phyloP scores from a whole-genome alignment of 2,113 vertebrate genomes.

The Neoarius graeffei region DNA sequence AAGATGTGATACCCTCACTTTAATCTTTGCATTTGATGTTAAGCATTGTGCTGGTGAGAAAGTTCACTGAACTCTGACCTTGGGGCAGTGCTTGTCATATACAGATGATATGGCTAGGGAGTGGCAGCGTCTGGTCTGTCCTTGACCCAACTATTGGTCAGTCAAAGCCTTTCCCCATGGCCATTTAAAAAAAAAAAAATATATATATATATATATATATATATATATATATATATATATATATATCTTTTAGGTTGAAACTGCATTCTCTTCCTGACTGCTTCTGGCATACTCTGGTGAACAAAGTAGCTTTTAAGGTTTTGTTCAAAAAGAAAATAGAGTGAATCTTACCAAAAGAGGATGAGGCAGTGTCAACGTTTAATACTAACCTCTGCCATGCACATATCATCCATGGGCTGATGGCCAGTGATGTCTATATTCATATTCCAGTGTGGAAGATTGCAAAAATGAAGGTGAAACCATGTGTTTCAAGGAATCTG shows the following conservation, averaged over 20 bases:
- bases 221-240: too few species aligned
- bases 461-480: slow-evolving; percentile 17
- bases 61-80: slow-evolving; percentile 83
- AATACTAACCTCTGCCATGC: slow-evolving; percentile 43
- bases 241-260: slow-evolving; percentile 66
- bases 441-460: slow-evolving; percentile 30
- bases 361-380: slow-evolving; percentile 50
- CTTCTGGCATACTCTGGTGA: slow-evolving; percentile 37
- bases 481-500: background rate
- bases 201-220: too few species aligned
- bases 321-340: slow-evolving; percentile 41
- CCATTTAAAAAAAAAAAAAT: slow-evolving; percentile 8
- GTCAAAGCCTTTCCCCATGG: slow-evolving; percentile 70
- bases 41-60: slow-evolving; percentile 87
- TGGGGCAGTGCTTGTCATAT: slow-evolving; percentile 76
- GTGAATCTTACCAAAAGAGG: slow-evolving; percentile 36
- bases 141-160: slow-evolving; percentile 75
- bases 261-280: slow-evolving; percentile 49
- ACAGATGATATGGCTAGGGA: slow-evolving; percentile 73
- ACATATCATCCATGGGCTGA: slow-evolving; percentile 41
- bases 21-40: slow-evolving; percentile 89
- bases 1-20: slow-evolving; percentile 80
- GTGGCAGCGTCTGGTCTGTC: slow-evolving; percentile 66
- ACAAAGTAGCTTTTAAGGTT: slow-evolving; percentile 35
- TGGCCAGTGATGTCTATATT: slow-evolving; percentile 50